These are phyloP conservation scores for Mactromeris polynyma DNA, from an alignment of 2,888 invertebrate species.

Conservation along the genomic window DNA sequence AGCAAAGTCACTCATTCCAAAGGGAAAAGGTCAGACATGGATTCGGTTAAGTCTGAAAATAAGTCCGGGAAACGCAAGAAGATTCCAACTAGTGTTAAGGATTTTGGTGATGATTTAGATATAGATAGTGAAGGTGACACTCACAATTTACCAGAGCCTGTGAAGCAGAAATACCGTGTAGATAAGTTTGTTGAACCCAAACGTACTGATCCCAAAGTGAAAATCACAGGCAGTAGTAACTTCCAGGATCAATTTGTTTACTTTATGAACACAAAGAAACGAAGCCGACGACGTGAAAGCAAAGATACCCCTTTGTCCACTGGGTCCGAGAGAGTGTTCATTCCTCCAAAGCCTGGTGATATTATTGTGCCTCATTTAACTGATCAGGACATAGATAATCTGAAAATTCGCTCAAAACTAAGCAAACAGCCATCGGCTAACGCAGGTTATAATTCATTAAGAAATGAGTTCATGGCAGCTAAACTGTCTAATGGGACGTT, in stretches of 20 bases:
- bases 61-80: constrained; percentile 56
- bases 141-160: constrained; percentile 45
- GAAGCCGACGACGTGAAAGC: constrained; percentile 79
- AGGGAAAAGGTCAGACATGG: constrained; percentile 49
- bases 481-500: constrained; percentile 54
- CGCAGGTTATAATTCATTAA: constrained; percentile 38
- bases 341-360: constrained; percentile 82
- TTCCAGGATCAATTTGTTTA: constrained; percentile 87
- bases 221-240: constrained; percentile 84
- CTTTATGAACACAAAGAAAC: constrained; percentile 84
- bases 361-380: constrained; percentile 83
- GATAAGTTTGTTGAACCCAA: constrained; percentile 68
- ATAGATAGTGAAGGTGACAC: constrained; percentile 57
- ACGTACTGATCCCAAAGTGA: constrained; percentile 81
- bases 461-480: constrained; percentile 58
- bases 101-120: constrained; percentile 53
- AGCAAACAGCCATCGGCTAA: constrained; percentile 37
- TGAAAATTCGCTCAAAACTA: constrained; percentile 69
- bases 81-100: constrained; percentile 37
- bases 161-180: constrained; percentile 55
- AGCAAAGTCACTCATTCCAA: constrained; percentile 49
- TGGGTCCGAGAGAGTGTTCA: constrained; percentile 71
- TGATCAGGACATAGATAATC: constrained; percentile 82
- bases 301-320: constrained; percentile 68
- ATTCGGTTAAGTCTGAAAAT: constrained; percentile 31